Conservation (phyloP, 2,888 invertebrate species). For the Macrophya annulata region DNA sequence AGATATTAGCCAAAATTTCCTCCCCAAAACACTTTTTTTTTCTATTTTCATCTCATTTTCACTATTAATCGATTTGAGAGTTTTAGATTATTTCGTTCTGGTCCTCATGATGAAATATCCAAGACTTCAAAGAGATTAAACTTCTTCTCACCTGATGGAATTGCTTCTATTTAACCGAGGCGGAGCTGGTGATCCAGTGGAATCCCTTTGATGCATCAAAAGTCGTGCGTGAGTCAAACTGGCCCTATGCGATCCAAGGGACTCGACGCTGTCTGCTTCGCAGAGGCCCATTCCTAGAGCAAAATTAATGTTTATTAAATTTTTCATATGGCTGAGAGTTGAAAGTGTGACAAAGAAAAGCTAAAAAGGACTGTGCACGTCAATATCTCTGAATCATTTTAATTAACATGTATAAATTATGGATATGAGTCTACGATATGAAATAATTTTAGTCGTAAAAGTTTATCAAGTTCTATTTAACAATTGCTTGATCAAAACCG, state of each 20-base stretch:
- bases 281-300: constrained; percentile 83
- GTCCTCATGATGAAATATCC: constrained; percentile 57
- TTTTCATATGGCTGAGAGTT: no score
- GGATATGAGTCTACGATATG: background rate
- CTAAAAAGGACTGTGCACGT: no score
- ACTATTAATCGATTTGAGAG: background rate
- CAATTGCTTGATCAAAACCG: background rate
- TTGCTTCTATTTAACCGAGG: constrained; percentile 93
- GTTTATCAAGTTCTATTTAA: background rate
- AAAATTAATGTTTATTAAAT: background rate
- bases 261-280: constrained; percentile 95
- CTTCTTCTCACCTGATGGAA: constrained; percentile 91
- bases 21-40: background rate
- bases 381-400: no score
- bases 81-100: background rate
- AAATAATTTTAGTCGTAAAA: background rate
- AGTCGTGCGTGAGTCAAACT: constrained; percentile 88
- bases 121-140: constrained; percentile 60
- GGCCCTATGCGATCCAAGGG: constrained; percentile 87
- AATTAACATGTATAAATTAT: no score
- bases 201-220: constrained; percentile 82
- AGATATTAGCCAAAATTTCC: background rate
- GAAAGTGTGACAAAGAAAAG: no score
- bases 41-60: background rate
- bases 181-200: constrained; percentile 84